Evolutionary conservation across 2,113 vertebrate species (phyloP), one percentile per base, ranked within the genome.

Genomic region (Anser cygnoides): DNA sequence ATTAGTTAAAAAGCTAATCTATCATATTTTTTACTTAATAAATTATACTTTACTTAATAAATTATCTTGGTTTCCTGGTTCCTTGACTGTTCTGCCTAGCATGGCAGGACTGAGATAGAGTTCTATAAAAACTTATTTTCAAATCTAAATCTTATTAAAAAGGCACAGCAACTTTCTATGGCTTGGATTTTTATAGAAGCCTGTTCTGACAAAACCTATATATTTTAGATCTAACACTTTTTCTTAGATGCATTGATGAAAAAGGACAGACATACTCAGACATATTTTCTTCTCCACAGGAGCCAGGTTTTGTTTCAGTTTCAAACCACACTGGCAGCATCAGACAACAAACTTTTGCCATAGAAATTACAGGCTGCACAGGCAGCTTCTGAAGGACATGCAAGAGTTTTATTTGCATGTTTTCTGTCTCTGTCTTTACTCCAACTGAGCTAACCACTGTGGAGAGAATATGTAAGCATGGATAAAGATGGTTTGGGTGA

Each of bases 241-340:
- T 77, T 89, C 86, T 65, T 67, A 90, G 89, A 71, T 84, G 59
- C 35, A 96, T 35, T 96, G 89, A 95, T 91, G 95, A 93, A 91
- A 96, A 96, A 96, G 68, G 71, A 89, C 87, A 90, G 92, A 95
- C 79, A 89, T 96, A 59, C 82, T 82, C 13, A 72, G 1, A 88
- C 37, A 87, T 49, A 95, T 96, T 96, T 97, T 95, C 92, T 94
- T 95, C 82, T 85, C 89, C 86, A 55, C 85, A 67, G 89, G 96
- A 95, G 78, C 20, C 85, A 59, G 65, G 66, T 66, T 89, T 95
- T 93, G 85, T 92, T 95, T 95, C 35, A 20, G 74, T 87, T 93
- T 91, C 90, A 90, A 89, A 93, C 84, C 93, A 84, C 68, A 80
- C 72, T 95, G 85, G 90, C 96, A 92, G 62, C 83, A 79, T 74